These are phyloP conservation scores for Blastobasis lacticolella DNA, from an alignment of 2,888 invertebrate species.

Conservation along the genomic window DNA sequence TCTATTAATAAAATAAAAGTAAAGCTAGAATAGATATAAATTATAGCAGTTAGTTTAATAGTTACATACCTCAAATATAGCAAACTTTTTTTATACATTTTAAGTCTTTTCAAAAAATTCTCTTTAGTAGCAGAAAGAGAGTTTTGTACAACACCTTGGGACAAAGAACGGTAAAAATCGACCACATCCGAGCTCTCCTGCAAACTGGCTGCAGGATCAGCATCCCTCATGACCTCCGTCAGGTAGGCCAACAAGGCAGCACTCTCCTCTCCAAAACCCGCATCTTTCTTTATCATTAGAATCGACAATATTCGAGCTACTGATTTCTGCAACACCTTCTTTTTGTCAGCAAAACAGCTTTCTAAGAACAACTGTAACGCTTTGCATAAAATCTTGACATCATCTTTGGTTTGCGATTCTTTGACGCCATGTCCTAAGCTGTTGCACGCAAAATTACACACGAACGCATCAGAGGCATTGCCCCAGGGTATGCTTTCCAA, in stretches of 20 bases:
- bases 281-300: slow-evolving; percentile 59
- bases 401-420: slow-evolving; percentile 32
- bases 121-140: slow-evolving; percentile 22
- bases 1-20: not conserved
- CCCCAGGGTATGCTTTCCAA: slow-evolving; percentile 53
- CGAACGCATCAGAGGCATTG: slow-evolving; percentile 61
- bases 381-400: slow-evolving; percentile 39
- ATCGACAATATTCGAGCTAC: slow-evolving; percentile 69
- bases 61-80: slow-evolving; percentile 43
- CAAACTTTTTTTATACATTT: slow-evolving; percentile 35
- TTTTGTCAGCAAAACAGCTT: slow-evolving; percentile 51
- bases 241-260: slow-evolving; percentile 65
- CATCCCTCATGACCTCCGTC: slow-evolving; percentile 59
- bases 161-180: slow-evolving; percentile 35
- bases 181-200: slow-evolving; percentile 56
- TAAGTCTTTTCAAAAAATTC: slow-evolving; percentile 39
- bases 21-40: no score
- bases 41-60: not conserved
- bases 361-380: slow-evolving; percentile 59
- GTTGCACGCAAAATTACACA: slow-evolving; percentile 72
- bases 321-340: slow-evolving; percentile 53
- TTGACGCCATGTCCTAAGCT: slow-evolving; percentile 69
- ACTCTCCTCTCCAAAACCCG: slow-evolving; percentile 38
- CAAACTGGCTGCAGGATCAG: slow-evolving; percentile 25
- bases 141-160: slow-evolving; percentile 22